These are phyloP conservation scores for Hymenochirus boettgeri DNA, from an alignment of 2,113 vertebrate species.

Conservation along the genomic window DNA sequence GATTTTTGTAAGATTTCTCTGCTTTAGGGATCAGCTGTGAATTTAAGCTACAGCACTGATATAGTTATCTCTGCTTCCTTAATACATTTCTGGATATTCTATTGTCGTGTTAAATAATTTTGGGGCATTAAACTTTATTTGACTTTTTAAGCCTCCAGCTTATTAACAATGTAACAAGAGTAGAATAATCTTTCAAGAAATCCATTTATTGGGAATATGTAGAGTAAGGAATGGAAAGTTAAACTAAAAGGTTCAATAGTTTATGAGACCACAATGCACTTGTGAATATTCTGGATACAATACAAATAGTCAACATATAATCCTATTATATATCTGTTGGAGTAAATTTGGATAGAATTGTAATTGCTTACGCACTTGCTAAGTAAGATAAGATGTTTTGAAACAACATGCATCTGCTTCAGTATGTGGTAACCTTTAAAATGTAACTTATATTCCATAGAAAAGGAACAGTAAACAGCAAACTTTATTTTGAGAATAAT, in stretches of 20 bases:
- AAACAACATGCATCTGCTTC: no score
- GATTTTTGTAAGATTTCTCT: no score
- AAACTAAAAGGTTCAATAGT: constrained; percentile 33
- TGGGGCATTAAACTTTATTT: constrained; percentile 30
- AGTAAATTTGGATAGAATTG: neutral
- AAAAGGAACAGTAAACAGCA: no score
- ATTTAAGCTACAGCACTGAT: no score
- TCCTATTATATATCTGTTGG: neutral
- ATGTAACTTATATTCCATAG: no score
- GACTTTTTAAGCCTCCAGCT: constrained; percentile 34
- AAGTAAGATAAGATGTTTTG: no score
- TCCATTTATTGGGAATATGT: constrained; percentile 32
- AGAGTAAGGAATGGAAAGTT: constrained; percentile 16
- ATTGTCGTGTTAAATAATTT: neutral
- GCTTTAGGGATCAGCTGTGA: no score
- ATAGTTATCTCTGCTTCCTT: no score
- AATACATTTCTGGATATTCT: no score
- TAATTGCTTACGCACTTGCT: no score
- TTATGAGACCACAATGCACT: constrained; percentile 24
- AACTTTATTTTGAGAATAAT: no score
- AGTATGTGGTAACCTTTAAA: no score
- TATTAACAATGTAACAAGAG: constrained; percentile 34
- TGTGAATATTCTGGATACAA: neutral
- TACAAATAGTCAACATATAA: neutral
- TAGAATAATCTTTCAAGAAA: constrained; percentile 32